These are phyloP conservation scores for Periphyllus acericola DNA, from an alignment of 2,888 invertebrate genomes.

Conservation along the genomic window DNA sequence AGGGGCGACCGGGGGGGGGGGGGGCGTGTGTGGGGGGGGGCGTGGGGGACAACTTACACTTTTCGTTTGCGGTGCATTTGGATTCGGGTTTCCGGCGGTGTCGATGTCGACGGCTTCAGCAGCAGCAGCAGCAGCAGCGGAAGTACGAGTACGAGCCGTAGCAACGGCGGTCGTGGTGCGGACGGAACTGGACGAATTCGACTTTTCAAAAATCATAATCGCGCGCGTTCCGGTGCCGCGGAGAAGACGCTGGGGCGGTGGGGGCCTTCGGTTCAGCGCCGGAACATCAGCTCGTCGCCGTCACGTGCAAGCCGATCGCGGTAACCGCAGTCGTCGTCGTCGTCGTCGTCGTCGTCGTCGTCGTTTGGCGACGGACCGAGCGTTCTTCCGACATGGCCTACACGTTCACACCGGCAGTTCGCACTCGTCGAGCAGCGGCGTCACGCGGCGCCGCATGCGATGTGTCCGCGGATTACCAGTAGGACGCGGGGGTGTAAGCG, in stretches of 20 bases:
- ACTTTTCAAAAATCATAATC: not conserved
- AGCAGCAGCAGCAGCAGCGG: not conserved
- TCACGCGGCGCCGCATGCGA: not conserved
- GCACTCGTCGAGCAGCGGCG: not conserved
- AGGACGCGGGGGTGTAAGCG: no score
- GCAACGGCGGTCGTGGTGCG: not conserved
- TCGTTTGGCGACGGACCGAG: not conserved
- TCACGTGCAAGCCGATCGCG: not conserved
- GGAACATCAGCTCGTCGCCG: not conserved
- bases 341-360: not conserved
- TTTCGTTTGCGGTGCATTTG: not conserved
- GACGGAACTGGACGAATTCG: not conserved
- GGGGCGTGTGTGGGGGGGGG: no score
- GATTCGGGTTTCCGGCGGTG: not conserved
- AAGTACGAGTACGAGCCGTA: no score
- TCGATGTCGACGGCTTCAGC: not conserved
- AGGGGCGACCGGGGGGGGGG: no score
- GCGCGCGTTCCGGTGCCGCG: not conserved
- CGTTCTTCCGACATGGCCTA: not conserved
- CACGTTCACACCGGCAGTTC: no score
- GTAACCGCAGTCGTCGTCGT: not conserved
- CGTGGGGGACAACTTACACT: slow-evolving; percentile 8
- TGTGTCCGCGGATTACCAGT: no score
- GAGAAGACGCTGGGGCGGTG: no score
- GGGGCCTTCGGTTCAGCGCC: no score